Conservation (phyloP, 2,797 vertebrate species). For the Pipistrellus pipistrellus region DNA sequence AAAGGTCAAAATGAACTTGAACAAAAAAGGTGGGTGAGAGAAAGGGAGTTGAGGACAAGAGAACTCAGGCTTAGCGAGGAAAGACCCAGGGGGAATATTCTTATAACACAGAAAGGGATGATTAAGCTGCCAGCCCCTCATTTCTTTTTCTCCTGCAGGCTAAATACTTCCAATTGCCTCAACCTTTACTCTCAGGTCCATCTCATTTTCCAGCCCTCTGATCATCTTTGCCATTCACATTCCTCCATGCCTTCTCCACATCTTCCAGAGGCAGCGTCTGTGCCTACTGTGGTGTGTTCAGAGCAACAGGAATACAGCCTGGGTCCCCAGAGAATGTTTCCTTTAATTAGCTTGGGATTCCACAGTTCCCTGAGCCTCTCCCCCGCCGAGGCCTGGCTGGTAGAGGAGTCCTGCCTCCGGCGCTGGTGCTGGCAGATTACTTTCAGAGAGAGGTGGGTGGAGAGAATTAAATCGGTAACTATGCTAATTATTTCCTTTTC, state of each 20-base stretch:
- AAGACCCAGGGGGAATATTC: background rate
- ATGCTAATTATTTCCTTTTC: constrained; percentile 51
- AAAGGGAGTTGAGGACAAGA: background rate
- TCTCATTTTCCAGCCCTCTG: background rate
- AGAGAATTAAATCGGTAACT: background rate
- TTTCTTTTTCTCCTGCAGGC: background rate
- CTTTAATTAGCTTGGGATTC: constrained; percentile 23
- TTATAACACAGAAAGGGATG: background rate
- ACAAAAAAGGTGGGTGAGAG: background rate
- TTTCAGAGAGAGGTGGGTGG: constrained; percentile 54
- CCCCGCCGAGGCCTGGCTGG: background rate
- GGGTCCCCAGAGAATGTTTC: background rate
- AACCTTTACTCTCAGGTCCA: background rate
- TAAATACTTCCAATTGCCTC: background rate
- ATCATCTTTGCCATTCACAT: background rate
- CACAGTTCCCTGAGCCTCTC: background rate
- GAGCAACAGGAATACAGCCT: background rate
- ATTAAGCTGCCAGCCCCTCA: too few species aligned
- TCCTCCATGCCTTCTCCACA: background rate
- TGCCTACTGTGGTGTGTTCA: background rate
- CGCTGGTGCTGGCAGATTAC: background rate
- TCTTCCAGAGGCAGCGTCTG: background rate
- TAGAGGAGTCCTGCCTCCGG: background rate
- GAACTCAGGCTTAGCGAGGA: background rate
- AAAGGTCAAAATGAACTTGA: background rate